These are phyloP conservation scores for Perccottus glenii DNA, from an alignment of 2,113 vertebrate species.

Conservation along the genomic window DNA sequence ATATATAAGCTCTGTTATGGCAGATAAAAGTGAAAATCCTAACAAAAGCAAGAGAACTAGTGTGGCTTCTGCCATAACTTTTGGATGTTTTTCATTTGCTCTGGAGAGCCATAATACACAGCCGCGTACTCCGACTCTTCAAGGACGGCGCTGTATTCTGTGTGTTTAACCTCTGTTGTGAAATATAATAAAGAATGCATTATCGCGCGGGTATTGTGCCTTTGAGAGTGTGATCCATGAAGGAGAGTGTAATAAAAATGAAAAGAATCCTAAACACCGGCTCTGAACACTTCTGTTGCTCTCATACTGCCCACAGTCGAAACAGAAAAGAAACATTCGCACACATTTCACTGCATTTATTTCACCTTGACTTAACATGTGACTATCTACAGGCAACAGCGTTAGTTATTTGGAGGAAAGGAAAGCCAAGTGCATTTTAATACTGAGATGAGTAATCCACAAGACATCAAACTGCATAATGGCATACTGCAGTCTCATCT, in stretches of 20 bases:
- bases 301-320: slow-evolving; percentile 48
- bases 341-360: slow-evolving; percentile 42
- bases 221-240: slow-evolving; percentile 66
- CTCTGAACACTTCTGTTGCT: slow-evolving; percentile 51
- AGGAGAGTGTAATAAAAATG: slow-evolving; percentile 66
- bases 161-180: slow-evolving; percentile 59
- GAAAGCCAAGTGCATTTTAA: slow-evolving; percentile 21
- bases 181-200: slow-evolving; percentile 60
- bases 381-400: slow-evolving; percentile 31
- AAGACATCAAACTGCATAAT: background rate
- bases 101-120: slow-evolving; percentile 13
- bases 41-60: slow-evolving; percentile 3
- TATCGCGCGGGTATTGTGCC: slow-evolving; percentile 35
- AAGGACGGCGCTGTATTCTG: slow-evolving; percentile 40
- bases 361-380: slow-evolving; percentile 59
- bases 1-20: background rate
- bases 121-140: slow-evolving; percentile 21
- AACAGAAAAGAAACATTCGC: slow-evolving; percentile 46
- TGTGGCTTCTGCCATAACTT: slow-evolving; percentile 21
- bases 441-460: slow-evolving; percentile 14
- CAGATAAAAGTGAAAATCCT: background rate
- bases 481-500: slow-evolving; percentile 22
- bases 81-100: slow-evolving; percentile 21
- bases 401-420: slow-evolving; percentile 30
- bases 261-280: slow-evolving; percentile 56